phyloP scores from a whole-genome alignment of 2,797 vertebrate genomes.

The Sandelia bainsii region DNA sequence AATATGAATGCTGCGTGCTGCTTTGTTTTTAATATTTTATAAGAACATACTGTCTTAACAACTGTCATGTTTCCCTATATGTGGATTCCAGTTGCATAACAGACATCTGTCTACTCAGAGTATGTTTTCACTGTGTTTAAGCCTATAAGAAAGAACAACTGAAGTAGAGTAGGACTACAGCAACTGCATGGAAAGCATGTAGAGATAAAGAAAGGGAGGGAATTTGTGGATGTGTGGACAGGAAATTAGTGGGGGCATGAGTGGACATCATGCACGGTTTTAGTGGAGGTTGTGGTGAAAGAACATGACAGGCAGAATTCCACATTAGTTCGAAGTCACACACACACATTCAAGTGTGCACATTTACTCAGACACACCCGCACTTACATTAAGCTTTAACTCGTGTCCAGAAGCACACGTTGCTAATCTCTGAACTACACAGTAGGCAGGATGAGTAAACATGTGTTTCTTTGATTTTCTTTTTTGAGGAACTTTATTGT shows the following conservation, averaged over 20 bases:
- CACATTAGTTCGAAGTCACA: slow-evolving; percentile 11
- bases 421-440: slow-evolving; percentile 12
- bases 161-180: background rate
- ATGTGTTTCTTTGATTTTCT: slow-evolving; percentile 1
- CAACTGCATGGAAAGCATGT: background rate
- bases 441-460: slow-evolving; percentile 19
- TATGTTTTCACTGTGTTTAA: background rate
- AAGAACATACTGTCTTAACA: background rate
- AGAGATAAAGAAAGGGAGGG: slow-evolving; percentile 8
- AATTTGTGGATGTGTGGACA: slow-evolving; percentile 15
- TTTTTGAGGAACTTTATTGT: no score
- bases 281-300: slow-evolving; percentile 23
- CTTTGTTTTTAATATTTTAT: slow-evolving; percentile 6
- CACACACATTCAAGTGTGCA: slow-evolving; percentile 15
- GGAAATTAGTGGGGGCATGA: slow-evolving; percentile 49
- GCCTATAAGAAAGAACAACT: background rate
- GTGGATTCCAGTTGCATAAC: background rate
- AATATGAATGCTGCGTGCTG: slow-evolving; percentile 4
- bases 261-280: slow-evolving; percentile 20
- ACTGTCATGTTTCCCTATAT: slow-evolving; percentile 11
- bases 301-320: slow-evolving; percentile 28
- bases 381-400: slow-evolving; percentile 15
- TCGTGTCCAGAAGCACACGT: background rate
- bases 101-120: slow-evolving; percentile 1
- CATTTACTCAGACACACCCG: background rate